Conservation (phyloP, 1,140 invertebrate species). For the Acromyrmex charruanus region DNA sequence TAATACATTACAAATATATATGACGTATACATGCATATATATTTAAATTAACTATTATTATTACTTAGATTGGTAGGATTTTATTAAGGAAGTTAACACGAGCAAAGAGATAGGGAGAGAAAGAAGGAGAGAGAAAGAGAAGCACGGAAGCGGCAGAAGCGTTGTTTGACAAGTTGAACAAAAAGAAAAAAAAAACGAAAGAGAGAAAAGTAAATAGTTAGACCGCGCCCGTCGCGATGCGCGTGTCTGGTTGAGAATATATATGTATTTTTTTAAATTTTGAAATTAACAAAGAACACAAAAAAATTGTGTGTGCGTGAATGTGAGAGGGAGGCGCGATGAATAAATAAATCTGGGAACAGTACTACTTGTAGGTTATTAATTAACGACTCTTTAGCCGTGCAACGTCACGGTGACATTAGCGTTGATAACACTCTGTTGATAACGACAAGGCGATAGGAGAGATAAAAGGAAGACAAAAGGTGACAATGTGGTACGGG, state of each 20-base stretch:
- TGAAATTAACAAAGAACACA: constrained; percentile 79
- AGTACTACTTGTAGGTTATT: constrained; percentile 80
- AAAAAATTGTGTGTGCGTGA: constrained; percentile 70
- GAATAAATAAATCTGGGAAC: constrained; percentile 80
- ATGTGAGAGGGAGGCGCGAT: constrained; percentile 58
- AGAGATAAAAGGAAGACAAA: constrained; percentile 9
- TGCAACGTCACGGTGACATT: constrained; percentile 67
- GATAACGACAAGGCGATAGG: constrained; percentile 37
- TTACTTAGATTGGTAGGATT: constrained; percentile 71
- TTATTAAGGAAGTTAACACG: constrained; percentile 75
- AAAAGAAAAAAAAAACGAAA: constrained; percentile 75
- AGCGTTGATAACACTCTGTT: constrained; percentile 40
- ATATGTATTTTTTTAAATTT: constrained; percentile 87
- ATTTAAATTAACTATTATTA: constrained; percentile 69
- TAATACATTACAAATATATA: constrained; percentile 65
- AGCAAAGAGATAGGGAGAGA: constrained; percentile 14
- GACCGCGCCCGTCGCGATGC: constrained; percentile 66
- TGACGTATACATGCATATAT: constrained; percentile 60
- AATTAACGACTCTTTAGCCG: constrained; percentile 74
- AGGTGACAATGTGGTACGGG: constrained; percentile 19
- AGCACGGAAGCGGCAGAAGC: constrained; percentile 50
- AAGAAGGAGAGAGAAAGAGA: constrained; percentile 31
- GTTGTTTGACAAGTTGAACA: constrained; percentile 82
- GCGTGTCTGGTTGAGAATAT: constrained; percentile 83
- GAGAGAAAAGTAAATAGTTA: constrained; percentile 71